These are phyloP conservation scores for Acanthosepion pharaonis DNA, from an alignment of 2,888 invertebrate genomes.

Conservation along the genomic window DNA sequence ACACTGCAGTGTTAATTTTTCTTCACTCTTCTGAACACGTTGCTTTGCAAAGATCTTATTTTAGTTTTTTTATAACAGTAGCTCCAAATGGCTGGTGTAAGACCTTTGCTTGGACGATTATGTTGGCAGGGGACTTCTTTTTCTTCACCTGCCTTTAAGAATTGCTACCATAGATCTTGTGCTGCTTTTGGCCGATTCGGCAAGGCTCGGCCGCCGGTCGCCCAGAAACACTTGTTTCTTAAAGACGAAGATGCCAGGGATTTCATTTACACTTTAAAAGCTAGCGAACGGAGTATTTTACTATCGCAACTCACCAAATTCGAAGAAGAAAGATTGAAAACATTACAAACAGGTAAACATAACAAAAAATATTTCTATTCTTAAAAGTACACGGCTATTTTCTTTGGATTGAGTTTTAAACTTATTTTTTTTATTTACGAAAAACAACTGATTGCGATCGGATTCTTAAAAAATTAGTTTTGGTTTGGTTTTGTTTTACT, in stretches of 20 bases:
- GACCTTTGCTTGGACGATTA: neutral
- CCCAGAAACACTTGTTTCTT: slow-evolving; percentile 39
- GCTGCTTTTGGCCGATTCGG: slow-evolving; percentile 6
- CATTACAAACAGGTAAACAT: slow-evolving; percentile 23
- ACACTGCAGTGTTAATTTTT: neutral
- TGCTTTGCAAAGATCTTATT: neutral
- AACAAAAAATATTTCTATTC: neutral
- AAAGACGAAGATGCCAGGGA: slow-evolving; percentile 57
- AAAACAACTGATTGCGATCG: too few relatives aligned
- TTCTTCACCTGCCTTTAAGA: neutral
- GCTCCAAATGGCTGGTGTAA: slow-evolving; percentile 36
- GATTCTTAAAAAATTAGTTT: too few relatives aligned
- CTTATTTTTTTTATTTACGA: too few relatives aligned
- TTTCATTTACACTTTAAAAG: slow-evolving; percentile 64
- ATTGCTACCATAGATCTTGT: neutral
- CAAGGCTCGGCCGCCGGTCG: slow-evolving; percentile 40
- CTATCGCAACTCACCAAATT: slow-evolving; percentile 62
- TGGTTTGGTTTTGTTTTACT: too few relatives aligned
- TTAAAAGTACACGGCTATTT: too few relatives aligned
- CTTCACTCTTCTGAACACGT: neutral
- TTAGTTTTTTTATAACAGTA: neutral
- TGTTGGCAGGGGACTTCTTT: neutral
- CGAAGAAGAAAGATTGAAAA: slow-evolving; percentile 54
- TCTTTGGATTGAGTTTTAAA: too few relatives aligned
- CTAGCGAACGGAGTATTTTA: slow-evolving; percentile 63